Percentiles rank a stretch among this genome's conserved stretches.
Evolutionary conservation across 2,113 vertebrate genomes (phyloP).

Genomic region (Macaca mulatta): DNA sequence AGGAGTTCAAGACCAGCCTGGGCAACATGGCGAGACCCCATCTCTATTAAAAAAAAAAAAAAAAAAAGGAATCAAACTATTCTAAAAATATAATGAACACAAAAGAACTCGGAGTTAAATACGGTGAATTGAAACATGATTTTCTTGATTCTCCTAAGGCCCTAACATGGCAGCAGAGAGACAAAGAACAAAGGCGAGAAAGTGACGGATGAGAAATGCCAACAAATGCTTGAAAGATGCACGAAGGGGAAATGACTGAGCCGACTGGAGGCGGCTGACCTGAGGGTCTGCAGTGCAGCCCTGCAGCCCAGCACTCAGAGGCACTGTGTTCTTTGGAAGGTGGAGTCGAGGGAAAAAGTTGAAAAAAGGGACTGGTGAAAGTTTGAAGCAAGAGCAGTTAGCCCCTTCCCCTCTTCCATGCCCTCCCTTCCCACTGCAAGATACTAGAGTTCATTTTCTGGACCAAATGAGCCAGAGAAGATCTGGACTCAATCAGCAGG

Average conservation of each 20-base stretch:
- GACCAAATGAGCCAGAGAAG: neutral
- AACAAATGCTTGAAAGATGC: neutral
- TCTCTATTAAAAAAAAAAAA: too few species aligned
- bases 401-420: too few species aligned
- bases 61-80: neutral
- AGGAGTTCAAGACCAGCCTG: too few species aligned
- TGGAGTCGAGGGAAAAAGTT: neutral
- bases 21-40: too few species aligned
- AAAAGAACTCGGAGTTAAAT: neutral
- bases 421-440: too few species aligned
- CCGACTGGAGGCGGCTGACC: neutral
- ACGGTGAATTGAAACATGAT: neutral
- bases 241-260: neutral
- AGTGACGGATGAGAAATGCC: neutral
- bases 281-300: fast-evolving
- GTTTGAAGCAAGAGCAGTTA: neutral
- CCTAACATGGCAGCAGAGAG: neutral
- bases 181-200: neutral
- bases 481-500: neutral
- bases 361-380: too few species aligned
- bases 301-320: neutral
- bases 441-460: neutral
- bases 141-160: neutral
- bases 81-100: neutral
- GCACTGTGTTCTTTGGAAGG: neutral